Evolutionary conservation across 2,113 vertebrate species (phyloP).

Genomic region (Bucco capensis): DNA sequence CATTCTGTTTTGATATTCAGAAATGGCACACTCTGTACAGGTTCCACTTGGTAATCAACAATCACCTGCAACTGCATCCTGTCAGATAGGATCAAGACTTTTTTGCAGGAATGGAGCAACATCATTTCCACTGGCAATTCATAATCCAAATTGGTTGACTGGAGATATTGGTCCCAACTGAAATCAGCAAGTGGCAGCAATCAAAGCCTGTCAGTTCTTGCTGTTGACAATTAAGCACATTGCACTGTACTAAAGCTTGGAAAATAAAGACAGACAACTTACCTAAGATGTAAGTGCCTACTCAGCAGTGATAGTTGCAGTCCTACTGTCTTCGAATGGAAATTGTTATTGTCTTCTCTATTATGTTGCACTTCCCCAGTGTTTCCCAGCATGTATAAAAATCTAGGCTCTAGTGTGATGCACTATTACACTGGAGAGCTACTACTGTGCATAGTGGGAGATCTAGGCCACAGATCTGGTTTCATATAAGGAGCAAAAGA

Average conservation of each 20-base stretch:
- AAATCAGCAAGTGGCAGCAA: not conserved
- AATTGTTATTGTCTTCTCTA: not conserved
- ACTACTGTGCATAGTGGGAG: not conserved
- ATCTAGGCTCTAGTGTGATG: not conserved
- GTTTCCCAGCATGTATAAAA: not conserved
- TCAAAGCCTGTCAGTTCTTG: not conserved
- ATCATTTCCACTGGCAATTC: not conserved
- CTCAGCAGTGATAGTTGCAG: not conserved
- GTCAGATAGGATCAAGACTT: not conserved
- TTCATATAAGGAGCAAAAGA: not conserved
- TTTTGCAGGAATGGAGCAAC: not conserved
- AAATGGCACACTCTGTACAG: not conserved
- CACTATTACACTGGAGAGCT: not conserved
- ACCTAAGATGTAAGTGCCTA: not conserved
- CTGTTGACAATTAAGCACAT: not conserved
- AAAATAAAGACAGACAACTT: not conserved
- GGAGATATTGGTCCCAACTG: not conserved
- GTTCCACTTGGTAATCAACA: not conserved
- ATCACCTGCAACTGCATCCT: not conserved
- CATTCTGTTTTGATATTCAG: not conserved
- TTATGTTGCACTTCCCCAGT: not conserved
- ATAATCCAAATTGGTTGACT: not conserved
- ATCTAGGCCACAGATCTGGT: not conserved
- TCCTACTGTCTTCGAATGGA: not conserved
- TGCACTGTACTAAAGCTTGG: not conserved